These are phyloP conservation scores for Corapipo altera DNA, from an alignment of 2,113 vertebrate species.

Conservation along the genomic window DNA sequence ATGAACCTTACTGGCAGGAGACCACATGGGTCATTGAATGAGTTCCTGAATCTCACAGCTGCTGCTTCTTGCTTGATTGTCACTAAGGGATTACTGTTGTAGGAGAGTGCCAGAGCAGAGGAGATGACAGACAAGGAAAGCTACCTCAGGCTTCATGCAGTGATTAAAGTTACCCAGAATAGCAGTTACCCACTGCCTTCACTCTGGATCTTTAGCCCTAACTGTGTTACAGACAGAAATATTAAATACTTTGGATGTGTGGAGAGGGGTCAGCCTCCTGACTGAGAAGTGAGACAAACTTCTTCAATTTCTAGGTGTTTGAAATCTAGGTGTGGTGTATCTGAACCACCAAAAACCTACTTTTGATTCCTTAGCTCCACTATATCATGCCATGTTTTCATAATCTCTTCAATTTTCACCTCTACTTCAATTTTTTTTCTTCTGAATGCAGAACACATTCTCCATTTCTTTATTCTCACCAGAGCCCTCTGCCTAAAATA, in stretches of 20 bases:
- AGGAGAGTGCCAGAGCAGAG: not conserved
- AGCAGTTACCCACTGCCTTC: not conserved
- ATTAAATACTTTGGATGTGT: not conserved
- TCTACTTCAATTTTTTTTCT: not conserved
- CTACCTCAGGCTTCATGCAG: not conserved
- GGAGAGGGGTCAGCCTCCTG: not conserved
- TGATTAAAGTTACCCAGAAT: not conserved
- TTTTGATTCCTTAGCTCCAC: not conserved
- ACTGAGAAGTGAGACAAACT: not conserved
- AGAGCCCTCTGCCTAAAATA: not conserved
- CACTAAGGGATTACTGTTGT: not conserved
- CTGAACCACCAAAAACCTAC: not conserved
- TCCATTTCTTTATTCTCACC: not conserved
- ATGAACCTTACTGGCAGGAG: not conserved
- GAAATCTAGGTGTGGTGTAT: not conserved
- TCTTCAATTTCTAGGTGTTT: not conserved
- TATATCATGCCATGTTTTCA: not conserved
- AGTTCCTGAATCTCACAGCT: not conserved
- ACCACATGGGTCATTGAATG: not conserved
- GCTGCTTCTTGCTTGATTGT: not conserved
- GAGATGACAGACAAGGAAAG: not conserved
- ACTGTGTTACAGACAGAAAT: not conserved
- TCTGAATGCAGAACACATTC: not conserved
- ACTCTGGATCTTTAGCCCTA: not conserved
- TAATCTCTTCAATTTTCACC: not conserved